A percentile compares a stretch with the other conserved stretches of the same genome.
Evolutionary conservation across 2,888 invertebrate genomes (phyloP).

Genomic region (Hypolimnas misippus): DNA sequence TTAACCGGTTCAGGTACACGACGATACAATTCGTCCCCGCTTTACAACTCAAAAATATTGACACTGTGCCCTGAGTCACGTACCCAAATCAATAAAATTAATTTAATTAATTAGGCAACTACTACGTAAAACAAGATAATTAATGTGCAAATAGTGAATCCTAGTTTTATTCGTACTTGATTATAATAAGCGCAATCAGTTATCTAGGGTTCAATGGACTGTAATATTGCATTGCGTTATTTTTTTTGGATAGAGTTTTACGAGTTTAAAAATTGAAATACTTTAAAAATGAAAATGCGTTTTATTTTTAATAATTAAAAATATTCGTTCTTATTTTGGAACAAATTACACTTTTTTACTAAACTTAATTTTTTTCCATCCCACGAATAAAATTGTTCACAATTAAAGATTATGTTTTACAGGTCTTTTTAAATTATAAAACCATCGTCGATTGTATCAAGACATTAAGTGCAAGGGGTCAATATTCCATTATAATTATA

Average conservation of each 20-base stretch:
- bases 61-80: slow-evolving; percentile 37
- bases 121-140: slow-evolving; percentile 57
- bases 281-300: too few species aligned
- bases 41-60: slow-evolving; percentile 1
- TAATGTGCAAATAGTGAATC: slow-evolving; percentile 47
- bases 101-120: slow-evolving; percentile 50
- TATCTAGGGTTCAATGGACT: slow-evolving; percentile 37
- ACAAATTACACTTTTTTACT: too few species aligned
- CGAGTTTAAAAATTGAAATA: too few species aligned
- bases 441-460: not conserved
- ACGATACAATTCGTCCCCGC: not conserved
- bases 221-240: not conserved
- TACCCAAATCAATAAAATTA: slow-evolving; percentile 40
- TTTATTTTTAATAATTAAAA: too few species aligned
- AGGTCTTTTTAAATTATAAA: not conserved
- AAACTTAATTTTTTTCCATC: too few species aligned
- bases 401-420: too few species aligned
- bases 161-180: slow-evolving; percentile 36
- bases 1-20: not conserved
- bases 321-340: too few species aligned
- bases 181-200: slow-evolving; percentile 21
- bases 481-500: slow-evolving; percentile 30
- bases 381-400: too few species aligned
- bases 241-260: not conserved
- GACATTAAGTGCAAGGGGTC: slow-evolving; percentile 22